phyloP scores from a whole-genome alignment of 2,113 vertebrate species.

The Dicerorhinus sumatrensis region DNA sequence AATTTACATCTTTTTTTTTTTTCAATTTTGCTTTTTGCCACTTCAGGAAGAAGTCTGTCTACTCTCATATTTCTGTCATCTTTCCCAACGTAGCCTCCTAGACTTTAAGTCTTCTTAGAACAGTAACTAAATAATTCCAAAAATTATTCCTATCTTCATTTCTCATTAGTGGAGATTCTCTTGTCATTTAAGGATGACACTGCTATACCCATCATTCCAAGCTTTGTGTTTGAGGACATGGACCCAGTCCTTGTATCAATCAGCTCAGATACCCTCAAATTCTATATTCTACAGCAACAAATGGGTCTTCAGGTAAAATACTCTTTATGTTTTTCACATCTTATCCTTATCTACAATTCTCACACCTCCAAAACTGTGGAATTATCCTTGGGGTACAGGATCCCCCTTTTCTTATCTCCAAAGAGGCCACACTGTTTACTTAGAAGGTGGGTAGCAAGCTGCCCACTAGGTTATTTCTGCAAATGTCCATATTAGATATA shows the following conservation, averaged over 20 bases:
- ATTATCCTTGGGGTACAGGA: background rate
- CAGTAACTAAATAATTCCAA: background rate
- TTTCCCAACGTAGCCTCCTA: background rate
- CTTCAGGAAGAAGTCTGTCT: background rate
- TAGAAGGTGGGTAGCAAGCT: background rate
- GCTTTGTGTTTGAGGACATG: background rate
- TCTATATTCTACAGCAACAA: background rate
- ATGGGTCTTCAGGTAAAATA: background rate
- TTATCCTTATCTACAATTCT: background rate
- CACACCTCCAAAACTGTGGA: background rate
- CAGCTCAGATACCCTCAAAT: background rate
- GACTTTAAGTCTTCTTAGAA: background rate
- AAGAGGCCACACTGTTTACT: background rate
- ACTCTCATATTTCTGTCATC: background rate
- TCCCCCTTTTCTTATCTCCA: background rate
- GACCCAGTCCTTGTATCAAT: background rate
- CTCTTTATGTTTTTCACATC: background rate
- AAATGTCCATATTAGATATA: background rate
- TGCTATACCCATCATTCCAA: background rate
- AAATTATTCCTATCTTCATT: slow-evolving; percentile 4
- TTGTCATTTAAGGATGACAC: background rate
- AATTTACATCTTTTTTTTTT: background rate
- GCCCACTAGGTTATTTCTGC: background rate
- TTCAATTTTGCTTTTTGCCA: background rate
- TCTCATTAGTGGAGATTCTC: background rate